Base-by-base conservation (phyloP, 2,888 invertebrate species). In the Trichopoda pennipes region DNA sequence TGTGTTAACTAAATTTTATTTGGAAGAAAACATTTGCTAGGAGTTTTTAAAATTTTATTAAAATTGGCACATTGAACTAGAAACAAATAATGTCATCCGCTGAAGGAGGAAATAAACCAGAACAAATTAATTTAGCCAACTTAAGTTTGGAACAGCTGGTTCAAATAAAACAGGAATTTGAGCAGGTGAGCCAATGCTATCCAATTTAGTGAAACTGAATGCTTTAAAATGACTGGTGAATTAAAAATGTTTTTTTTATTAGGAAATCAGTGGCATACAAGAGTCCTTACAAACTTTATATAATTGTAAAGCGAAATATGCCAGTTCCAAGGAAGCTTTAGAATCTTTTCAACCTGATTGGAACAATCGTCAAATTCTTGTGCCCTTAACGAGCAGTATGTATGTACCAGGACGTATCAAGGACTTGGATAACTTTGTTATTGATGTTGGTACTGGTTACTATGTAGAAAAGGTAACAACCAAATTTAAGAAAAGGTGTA, bases 361-460 rank as follows among this genome's bases (percentile, higher is more conserved):
- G 83, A 94, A 95, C 88, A 96, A 96, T 87, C 96, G 96, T 88
- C 94, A 95, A 76, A 95, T 99, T 85, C 92, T 99, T 21, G 98
- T 99, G 17, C 99, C 99, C 1, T 92, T 99, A 16, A 98, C 99
- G 16, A 96, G 97, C 87, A 99, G 99, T 87, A 98, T 99, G 96
- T 99, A 99, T 92, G 98, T 99, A 53, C 96, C 97, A 51, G 99
- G 99, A 2, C 94, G 94, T 86, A 93, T 99, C 78, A 93, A 94
- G 81, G 96, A 98, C 89, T 94, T 96, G 42, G 94, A 96, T 70
- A 95, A 95, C 90, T 97, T 98, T 69, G 93, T 99, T 38, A 96
- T 99, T 85, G 99, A 99, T 91, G 95, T 99, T 88, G 99, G 99
- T 66, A 99, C 99, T 68, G 98, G 99, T 84, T 99, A 99, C 91